Evolutionary conservation across 2,888 invertebrate genomes (phyloP).

Genomic region (Eupithecia pulchellata): DNA sequence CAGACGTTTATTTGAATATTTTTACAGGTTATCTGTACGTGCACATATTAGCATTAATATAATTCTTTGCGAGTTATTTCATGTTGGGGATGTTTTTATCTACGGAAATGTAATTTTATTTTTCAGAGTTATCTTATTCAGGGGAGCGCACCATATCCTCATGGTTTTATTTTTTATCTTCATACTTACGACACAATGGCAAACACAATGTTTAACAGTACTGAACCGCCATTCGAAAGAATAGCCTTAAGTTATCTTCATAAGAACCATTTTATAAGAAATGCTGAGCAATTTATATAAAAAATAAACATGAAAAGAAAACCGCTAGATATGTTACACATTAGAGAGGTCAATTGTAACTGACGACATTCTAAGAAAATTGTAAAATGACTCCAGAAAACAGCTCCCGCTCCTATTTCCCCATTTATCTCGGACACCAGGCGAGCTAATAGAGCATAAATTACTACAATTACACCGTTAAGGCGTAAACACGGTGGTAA

Average conservation of each 20-base stretch:
- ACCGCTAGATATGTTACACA: not conserved
- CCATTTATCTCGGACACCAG: slow-evolving; percentile 31
- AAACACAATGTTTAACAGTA: not conserved
- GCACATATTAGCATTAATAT: slow-evolving; percentile 34
- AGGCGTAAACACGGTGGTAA: slow-evolving; percentile 41
- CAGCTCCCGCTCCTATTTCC: slow-evolving; percentile 11
- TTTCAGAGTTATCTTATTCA: slow-evolving; percentile 7
- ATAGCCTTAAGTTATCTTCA: not conserved
- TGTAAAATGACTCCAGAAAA: slow-evolving; percentile 16
- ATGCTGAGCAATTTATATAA: not conserved
- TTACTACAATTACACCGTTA: slow-evolving; percentile 43
- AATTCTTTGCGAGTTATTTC: slow-evolving; percentile 29
- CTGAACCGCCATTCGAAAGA: not conserved
- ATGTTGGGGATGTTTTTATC: slow-evolving; percentile 15
- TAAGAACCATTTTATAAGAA: not conserved
- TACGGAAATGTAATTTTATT: slow-evolving; percentile 18
- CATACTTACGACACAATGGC: not conserved
- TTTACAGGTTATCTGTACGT: slow-evolving; percentile 40
- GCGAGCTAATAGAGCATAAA: slow-evolving; percentile 41
- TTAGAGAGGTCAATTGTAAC: slow-evolving; percentile 4
- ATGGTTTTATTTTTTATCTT: not conserved
- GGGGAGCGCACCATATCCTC: not conserved
- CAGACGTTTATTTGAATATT: slow-evolving; percentile 53
- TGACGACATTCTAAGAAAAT: slow-evolving; percentile 1
- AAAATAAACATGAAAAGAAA: not conserved